Evolutionary conservation across 1,140 invertebrate genomes (phyloP), one percentile per base, ranked within the genome.

Genomic region (Camponotus vicinus): DNA sequence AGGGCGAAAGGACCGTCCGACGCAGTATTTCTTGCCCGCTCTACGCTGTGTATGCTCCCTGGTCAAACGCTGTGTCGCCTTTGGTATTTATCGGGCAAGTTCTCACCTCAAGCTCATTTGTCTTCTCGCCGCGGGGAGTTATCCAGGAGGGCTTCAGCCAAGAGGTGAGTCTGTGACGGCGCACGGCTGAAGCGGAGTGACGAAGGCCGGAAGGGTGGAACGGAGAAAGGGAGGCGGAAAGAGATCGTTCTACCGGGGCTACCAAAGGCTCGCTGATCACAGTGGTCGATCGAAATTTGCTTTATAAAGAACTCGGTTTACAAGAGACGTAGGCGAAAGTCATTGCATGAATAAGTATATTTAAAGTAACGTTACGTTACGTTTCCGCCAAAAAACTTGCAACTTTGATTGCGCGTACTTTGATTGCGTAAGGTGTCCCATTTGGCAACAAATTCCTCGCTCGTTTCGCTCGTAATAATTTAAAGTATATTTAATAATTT

Each of bases 81-180:
- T 95, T 93, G 93, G 93, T 95, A 95, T 95, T 95, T 95, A 95
- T 95, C 94, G 95, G 94, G 92, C 93, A 95, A 95, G 94, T 95
- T 95, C 94, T 95, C 94, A 95, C 95, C 95, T 95, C 95, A 94
- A 89, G 92, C 94, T 95, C 95, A 95, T 95, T 95, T 95, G 94
- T 95, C 95, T 95, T 95, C 93, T 89, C 92, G 92, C 93, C 90
- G 86, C 91, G 92, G 93, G 93, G 93, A 92, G 92, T 93, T 91
- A 91, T 92, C 91, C 90, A 87, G 80, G 86, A 88, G 78, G 77
- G 85, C 67, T 85, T 86, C 73, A 57, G 73, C 76, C 89, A 52
- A 49, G 80, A 85, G 80, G 88, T 76, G 88, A 90, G 71, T 64
- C 78, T 69, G 77, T 75, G 73, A 75, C 49, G 70, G 77, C 49